These are phyloP conservation scores for Pygoscelis antarcticus DNA, from an alignment of 2,113 vertebrate species.

Conservation along the genomic window DNA sequence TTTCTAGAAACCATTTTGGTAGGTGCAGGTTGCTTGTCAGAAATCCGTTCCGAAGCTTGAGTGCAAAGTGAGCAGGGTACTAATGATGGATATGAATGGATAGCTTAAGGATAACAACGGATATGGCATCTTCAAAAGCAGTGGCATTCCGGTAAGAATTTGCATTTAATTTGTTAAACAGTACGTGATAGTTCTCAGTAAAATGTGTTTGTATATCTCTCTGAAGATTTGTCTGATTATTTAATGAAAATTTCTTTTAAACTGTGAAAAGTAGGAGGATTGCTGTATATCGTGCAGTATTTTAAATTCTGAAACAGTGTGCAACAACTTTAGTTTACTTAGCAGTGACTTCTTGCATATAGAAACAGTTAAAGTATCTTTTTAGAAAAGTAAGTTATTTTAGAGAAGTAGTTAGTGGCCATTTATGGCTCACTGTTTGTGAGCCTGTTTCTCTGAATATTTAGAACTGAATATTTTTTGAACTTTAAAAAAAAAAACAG, in stretches of 20 bases:
- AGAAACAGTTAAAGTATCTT: background rate
- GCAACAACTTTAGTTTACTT: background rate
- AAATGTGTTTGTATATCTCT: background rate
- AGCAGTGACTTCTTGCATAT: background rate
- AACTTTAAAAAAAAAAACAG: background rate
- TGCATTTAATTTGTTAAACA: background rate
- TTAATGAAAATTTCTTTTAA: background rate
- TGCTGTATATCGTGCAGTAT: background rate
- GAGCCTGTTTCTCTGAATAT: conserved; percentile 24
- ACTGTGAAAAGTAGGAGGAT: background rate
- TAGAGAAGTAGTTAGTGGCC: background rate
- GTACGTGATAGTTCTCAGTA: background rate
- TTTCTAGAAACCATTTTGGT: conserved; percentile 39
- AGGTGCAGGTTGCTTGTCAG: background rate
- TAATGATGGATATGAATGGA: background rate
- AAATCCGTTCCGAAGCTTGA: background rate
- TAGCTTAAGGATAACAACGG: background rate
- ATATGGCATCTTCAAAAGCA: background rate
- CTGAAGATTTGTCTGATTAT: background rate
- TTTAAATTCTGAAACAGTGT: conserved; percentile 17
- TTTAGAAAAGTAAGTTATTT: background rate
- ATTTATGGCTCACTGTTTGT: background rate
- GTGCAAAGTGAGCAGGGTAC: background rate
- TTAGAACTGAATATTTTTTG: conserved; percentile 23
- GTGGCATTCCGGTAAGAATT: conserved; percentile 36